Evolutionary conservation across 2,888 invertebrate genomes (phyloP), one percentile per base, ranked within the genome.

Genomic region (Teleiodes luculella): DNA sequence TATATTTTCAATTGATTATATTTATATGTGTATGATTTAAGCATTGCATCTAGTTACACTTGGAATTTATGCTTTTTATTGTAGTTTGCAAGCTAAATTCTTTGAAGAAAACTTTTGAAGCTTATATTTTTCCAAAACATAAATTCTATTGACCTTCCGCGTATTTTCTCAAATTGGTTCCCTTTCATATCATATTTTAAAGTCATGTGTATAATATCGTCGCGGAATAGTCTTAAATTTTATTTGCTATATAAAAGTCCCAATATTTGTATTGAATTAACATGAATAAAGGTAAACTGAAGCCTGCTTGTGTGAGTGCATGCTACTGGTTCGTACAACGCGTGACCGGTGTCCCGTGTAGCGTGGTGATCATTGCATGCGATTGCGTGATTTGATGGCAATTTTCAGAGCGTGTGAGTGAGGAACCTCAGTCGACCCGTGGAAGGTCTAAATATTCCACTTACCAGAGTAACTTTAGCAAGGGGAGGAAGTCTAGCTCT

Each of bases 401-500:
- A 92, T 92, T 94, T 95, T 92, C 96, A 94, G 95, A 96, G 86
- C 92, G 92, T 91, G 92, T 93, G 92, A 94, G 93, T 91, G 94
- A 94, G 91, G 92, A 92, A 86, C 92, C 92, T 83, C 93, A 93
- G 91, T 93, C 95, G 91, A 91, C 94, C 90, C 94, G 94, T 91
- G 94, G 94, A 92, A 93, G 94, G 91, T 93, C 94, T 93, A 94
- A 94, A 93, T 94, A 94, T 92, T 91, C 94, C 88, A 93, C 93
- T 92, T 94, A 94, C 93, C 94, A 94, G 93, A 88, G 78, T 91
- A 95, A 95, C 95, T 95, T 95, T 94, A 95, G 95, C 92, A 92
- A 89, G 77, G 92, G 92, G 82, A 94, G 96, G 94, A 96, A 96
- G 92, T 96, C 96, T 91, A 96, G 95, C 94, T 96, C 96, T 89